A percentile compares a stretch with the other conserved stretches of the same genome.
Evolutionary conservation across 2,113 vertebrate species (phyloP).

Genomic region (Zonotrichia leucophrys): DNA sequence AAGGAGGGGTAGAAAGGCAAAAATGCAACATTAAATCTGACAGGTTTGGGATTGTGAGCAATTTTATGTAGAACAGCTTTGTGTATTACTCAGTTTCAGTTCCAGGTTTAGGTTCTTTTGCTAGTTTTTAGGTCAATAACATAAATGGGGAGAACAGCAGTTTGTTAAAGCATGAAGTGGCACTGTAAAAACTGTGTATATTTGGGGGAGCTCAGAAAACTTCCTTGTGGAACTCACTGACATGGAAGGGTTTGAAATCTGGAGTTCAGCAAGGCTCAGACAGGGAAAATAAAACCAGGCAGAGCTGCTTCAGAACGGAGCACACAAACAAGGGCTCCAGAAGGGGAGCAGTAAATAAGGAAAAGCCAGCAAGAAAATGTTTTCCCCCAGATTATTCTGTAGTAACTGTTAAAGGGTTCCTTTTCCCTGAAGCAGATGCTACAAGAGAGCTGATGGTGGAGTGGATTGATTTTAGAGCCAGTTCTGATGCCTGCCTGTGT

Average conservation of each 20-base stretch:
- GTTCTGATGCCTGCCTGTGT: not conserved
- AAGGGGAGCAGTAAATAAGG: not conserved
- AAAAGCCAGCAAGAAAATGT: not conserved
- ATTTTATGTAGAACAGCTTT: not conserved
- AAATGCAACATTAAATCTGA: not conserved
- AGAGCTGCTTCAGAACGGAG: not conserved
- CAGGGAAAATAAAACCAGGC: not conserved
- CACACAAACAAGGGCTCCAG: not conserved
- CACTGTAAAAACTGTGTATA: accelerated
- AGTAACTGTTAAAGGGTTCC: not conserved
- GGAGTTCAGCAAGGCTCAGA: not conserved
- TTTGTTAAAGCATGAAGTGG: not conserved
- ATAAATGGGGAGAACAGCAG: not conserved
- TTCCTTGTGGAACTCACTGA: not conserved
- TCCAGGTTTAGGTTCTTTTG: not conserved
- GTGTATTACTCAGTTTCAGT: not conserved
- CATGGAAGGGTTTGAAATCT: accelerated
- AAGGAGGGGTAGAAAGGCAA: not conserved
- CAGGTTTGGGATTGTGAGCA: not conserved
- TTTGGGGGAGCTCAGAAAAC: not conserved
- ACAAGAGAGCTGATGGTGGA: not conserved
- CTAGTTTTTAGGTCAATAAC: not conserved
- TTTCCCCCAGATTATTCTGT: not conserved
- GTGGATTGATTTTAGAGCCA: not conserved
- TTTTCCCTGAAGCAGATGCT: not conserved